A percentile compares a stretch with the other conserved stretches of the same genome.
phyloP scores from a whole-genome alignment of 2,888 invertebrate genomes.

The Cepaea hortensis region DNA sequence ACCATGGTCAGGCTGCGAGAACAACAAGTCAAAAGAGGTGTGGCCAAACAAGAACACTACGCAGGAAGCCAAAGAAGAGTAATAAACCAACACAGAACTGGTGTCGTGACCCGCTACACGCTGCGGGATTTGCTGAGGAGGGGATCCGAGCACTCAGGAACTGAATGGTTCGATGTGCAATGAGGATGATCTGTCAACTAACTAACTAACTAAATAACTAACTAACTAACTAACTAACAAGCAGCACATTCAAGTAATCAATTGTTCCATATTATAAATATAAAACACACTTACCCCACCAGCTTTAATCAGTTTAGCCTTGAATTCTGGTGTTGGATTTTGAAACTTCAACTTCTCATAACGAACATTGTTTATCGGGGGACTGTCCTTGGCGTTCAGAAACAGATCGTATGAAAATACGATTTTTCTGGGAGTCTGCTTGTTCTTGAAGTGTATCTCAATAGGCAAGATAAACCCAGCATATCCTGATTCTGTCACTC shows the following conservation, averaged over 20 bases:
- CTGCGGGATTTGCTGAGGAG: too few relatives aligned
- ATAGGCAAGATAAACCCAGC: slow-evolving; percentile 93
- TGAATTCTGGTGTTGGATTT: slow-evolving; percentile 92
- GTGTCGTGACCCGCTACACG: too few relatives aligned
- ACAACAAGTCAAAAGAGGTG: too few relatives aligned
- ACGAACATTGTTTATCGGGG: slow-evolving; percentile 83
- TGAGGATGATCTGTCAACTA: too few relatives aligned
- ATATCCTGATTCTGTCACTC: slow-evolving; percentile 94
- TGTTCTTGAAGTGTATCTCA: slow-evolving; percentile 87
- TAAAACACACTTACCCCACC: slow-evolving; percentile 82
- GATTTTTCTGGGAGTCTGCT: slow-evolving; percentile 91
- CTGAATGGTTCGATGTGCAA: too few relatives aligned
- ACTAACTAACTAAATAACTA: too few relatives aligned
- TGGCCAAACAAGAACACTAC: too few relatives aligned
- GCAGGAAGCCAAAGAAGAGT: too few relatives aligned
- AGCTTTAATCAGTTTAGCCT: slow-evolving; percentile 89
- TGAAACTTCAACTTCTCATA: slow-evolving; percentile 90
- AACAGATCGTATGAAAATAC: slow-evolving; percentile 87
- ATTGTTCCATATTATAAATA: neutral
- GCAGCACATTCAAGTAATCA: neutral
- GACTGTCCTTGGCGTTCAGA: slow-evolving; percentile 85
- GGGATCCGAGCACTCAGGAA: too few relatives aligned
- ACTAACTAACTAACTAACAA: too few relatives aligned
- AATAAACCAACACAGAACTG: too few relatives aligned
- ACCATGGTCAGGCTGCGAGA: too few relatives aligned